Evolutionary conservation across 2,113 vertebrate genomes (phyloP).

Genomic region (Paracanthobrama guichenoti): DNA sequence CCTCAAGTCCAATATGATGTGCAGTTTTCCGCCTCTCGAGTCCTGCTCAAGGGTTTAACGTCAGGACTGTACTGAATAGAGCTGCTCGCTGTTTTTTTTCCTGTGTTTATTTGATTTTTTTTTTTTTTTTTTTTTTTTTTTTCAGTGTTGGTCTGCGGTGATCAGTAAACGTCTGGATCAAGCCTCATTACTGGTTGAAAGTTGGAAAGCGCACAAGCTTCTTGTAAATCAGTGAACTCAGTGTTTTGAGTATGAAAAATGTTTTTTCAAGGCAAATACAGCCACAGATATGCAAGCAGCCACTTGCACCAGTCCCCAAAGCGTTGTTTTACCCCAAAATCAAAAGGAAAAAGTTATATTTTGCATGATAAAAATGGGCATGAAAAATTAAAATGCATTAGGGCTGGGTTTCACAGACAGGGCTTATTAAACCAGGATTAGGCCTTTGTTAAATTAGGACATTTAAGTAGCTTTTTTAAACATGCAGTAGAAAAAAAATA

Average conservation of each 20-base stretch:
- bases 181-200: conserved; percentile 24
- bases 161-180: background rate
- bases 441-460: no score
- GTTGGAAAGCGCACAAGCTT: background rate
- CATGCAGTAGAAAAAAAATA: no score
- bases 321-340: background rate
- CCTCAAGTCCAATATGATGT: conserved; percentile 53
- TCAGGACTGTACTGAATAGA: conserved; percentile 55
- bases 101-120: conserved; percentile 36
- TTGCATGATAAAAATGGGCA: no score
- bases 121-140: background rate
- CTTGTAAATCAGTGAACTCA: conserved; percentile 15
- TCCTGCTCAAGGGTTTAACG: conserved; percentile 50
- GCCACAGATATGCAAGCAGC: background rate
- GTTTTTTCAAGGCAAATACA: background rate
- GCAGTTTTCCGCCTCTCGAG: conserved; percentile 34
- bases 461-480: no score
- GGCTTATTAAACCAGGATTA: no score
- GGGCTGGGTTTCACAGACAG: no score
- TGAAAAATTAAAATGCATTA: no score
- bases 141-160: conserved; percentile 24
- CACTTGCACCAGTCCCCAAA: background rate
- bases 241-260: background rate
- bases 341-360: background rate
- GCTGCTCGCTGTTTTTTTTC: background rate